Evolutionary conservation across 2,113 vertebrate species (phyloP).

Genomic region (Otocyon megalotis): DNA sequence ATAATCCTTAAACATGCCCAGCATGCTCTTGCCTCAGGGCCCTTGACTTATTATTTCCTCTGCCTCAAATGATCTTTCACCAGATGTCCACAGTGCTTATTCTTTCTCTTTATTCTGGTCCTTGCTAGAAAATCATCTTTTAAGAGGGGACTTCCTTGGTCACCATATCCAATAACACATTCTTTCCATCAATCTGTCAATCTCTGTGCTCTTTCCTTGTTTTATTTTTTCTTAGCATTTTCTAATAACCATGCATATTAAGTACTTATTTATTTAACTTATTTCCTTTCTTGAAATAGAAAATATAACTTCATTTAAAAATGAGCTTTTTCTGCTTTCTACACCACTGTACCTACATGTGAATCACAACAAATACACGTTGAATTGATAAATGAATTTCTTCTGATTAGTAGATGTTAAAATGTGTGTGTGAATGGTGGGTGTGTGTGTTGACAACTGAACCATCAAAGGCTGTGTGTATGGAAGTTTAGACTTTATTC

Average conservation of each 20-base stretch:
- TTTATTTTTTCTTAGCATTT: constrained; percentile 6
- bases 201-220: background rate
- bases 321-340: background rate
- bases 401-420: constrained; percentile 23
- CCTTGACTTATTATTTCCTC: background rate
- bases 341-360: background rate
- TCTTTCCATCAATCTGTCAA: background rate
- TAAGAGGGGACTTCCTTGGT: background rate
- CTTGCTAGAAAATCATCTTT: background rate
- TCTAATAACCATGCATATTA: background rate
- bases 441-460: background rate
- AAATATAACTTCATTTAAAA: background rate
- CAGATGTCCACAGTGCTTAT: background rate
- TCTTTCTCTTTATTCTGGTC: background rate
- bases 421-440: background rate
- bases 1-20: background rate
- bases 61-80: background rate
- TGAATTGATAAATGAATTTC: constrained; percentile 13
- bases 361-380: background rate
- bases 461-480: background rate
- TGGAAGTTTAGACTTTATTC: constrained; percentile 16
- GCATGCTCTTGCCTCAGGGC: background rate
- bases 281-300: constrained; percentile 20
- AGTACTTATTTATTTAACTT: background rate
- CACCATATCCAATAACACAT: background rate